A percentile compares a stretch with the other conserved stretches of the same genome.
Evolutionary conservation across 2,797 vertebrate species (phyloP).

Genomic region (Gallirallus australis): DNA sequence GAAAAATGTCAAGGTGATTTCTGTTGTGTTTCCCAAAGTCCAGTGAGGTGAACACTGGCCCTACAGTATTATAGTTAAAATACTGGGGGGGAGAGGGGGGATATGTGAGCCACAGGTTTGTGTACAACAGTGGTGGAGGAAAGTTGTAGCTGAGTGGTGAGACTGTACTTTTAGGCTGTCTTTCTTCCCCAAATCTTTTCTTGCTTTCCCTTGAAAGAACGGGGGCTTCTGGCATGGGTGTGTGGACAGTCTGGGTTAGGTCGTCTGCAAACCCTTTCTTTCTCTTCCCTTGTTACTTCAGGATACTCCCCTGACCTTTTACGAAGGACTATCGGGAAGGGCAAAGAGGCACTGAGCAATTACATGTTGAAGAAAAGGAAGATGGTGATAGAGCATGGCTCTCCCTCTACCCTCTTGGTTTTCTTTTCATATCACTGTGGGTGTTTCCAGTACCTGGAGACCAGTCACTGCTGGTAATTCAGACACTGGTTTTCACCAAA

Average conservation of each 20-base stretch:
- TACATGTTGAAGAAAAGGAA: neutral
- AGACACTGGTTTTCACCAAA: neutral
- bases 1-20: neutral
- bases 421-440: neutral
- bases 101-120: neutral
- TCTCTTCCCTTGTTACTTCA: neutral
- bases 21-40: neutral
- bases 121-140: neutral
- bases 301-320: neutral
- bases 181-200: neutral
- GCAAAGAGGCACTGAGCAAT: neutral
- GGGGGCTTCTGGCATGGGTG: neutral
- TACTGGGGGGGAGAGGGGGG: accelerated
- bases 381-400: accelerated
- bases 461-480: neutral
- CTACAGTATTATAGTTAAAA: neutral
- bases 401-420: neutral
- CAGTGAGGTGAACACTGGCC: neutral
- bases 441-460: neutral
- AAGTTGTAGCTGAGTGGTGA: neutral
- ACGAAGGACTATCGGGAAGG: neutral
- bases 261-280: neutral
- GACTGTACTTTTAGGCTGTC: neutral
- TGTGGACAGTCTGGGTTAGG: neutral
- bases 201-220: neutral